Base-by-base conservation (phyloP, 2,888 invertebrate genomes). In the Sinohyriopsis cumingii region DNA sequence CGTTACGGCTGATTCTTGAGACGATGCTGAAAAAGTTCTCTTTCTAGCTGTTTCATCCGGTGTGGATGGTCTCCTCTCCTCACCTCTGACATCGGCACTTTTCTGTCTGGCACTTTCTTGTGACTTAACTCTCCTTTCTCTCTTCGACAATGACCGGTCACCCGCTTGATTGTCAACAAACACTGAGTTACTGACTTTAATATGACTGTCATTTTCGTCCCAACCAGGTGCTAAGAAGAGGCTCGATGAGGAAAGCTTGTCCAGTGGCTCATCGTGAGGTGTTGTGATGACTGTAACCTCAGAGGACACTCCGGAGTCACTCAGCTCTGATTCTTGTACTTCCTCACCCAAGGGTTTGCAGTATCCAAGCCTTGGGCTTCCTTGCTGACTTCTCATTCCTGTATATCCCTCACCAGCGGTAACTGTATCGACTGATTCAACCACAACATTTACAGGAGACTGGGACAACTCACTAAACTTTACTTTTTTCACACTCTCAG, bases 361-460 rank as follows among this genome's bases (percentile, higher is more conserved):
- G 59, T 57, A n/a, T 57, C 61, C 12, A 55, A 45, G 20, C 55
- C 73, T 69, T 6, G 84, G 84, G 70, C 86, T 85, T 55, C 72
- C 78, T 64, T 83, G 82, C 68, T 83, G 84, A 77, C 84, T 85
- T 63, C 75, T 76, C 68, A 86, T 78, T 6, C 84, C 80, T 9
- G 86, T 86, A 53, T 77, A 81, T 3, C 70, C 79, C 55, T 71
- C 72, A 55, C 68, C 62, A 22, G 55, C 63, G n/a, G 80, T 69
- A 12, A 83, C 72, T 24, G 78, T 73, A 24, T 81, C 73, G 1
- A 85, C 76, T 22, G 80, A 71, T 72, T 85, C 86, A 12, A 85
- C 86, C 24, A 85, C 84, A 55, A 86, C 86, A 76, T 78, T 82
- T n/a, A 63, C 62, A 65, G 60, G 65, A 19, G 12, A 45, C 12